Conservation (phyloP, 2,113 vertebrate genomes). For the Fulmarus glacialis region DNA sequence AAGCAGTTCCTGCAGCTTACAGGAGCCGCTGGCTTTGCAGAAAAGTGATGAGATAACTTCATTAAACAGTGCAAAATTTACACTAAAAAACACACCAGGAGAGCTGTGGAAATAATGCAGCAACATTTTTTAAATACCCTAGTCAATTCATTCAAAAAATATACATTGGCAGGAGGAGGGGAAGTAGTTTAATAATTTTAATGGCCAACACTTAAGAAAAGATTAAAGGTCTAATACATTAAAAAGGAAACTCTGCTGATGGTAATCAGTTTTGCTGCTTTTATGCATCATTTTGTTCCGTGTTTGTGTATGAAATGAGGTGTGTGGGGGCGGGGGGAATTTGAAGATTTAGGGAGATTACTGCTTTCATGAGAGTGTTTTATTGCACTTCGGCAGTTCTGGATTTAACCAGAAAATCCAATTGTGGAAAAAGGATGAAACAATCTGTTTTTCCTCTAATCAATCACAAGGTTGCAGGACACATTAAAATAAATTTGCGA, state of each 20-base stretch:
- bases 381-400: slow-evolving; percentile 53
- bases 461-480: slow-evolving; percentile 45
- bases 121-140: not conserved
- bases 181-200: slow-evolving; percentile 66
- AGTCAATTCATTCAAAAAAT: slow-evolving; percentile 39
- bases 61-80: not conserved
- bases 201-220: slow-evolving; percentile 63
- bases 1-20: not conserved
- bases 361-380: slow-evolving; percentile 45
- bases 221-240: slow-evolving; percentile 63
- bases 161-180: slow-evolving; percentile 30
- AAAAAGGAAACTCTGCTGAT: slow-evolving; percentile 64
- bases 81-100: not conserved
- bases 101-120: not conserved
- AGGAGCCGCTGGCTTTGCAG: not conserved
- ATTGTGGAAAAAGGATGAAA: slow-evolving; percentile 66
- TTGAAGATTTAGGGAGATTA: slow-evolving; percentile 55
- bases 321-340: not conserved
- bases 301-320: slow-evolving; percentile 49
- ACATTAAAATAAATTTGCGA: slow-evolving; percentile 58
- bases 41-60: not conserved
- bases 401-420: slow-evolving; percentile 65
- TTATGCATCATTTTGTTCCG: slow-evolving; percentile 29
- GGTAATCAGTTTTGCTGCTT: slow-evolving; percentile 62
- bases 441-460: slow-evolving; percentile 62